phyloP scores from a whole-genome alignment of 2,797 vertebrate species.

The Cossypha dichroa region DNA sequence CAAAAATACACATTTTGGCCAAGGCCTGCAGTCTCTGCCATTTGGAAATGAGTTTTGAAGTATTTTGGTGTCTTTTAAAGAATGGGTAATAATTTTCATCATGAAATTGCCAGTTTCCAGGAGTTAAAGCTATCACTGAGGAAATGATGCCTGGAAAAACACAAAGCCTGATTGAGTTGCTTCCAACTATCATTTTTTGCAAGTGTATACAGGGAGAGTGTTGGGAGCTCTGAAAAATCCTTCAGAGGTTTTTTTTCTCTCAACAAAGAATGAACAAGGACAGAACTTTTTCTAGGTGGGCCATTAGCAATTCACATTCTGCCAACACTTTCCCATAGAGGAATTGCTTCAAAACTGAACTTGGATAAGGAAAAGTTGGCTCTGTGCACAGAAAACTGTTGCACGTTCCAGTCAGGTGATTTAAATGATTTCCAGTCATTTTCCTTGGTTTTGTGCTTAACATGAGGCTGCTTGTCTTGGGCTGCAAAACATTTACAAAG shows the following conservation, averaged over 20 bases:
- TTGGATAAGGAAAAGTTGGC: background rate
- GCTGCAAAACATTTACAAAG: background rate
- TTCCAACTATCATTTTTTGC: background rate
- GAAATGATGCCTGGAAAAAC: background rate
- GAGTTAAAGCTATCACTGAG: background rate
- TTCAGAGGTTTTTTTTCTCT: background rate
- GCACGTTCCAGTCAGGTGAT: background rate
- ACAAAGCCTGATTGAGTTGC: background rate
- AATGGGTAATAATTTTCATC: background rate
- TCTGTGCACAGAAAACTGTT: background rate
- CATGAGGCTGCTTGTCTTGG: background rate
- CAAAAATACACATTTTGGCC: background rate
- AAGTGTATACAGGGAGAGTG: background rate
- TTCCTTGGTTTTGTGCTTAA: background rate
- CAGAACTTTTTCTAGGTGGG: background rate
- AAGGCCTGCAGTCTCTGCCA: background rate
- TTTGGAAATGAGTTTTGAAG: background rate
- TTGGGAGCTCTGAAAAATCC: background rate
- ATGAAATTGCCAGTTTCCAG: background rate
- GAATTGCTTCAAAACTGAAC: background rate
- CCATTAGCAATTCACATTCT: background rate
- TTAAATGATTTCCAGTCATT: accelerated
- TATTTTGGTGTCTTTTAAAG: background rate
- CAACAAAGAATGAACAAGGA: background rate
- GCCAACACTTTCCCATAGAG: background rate